These are phyloP conservation scores for Capitella teleta DNA, from an alignment of 1,140 invertebrate species.

Conservation along the genomic window DNA sequence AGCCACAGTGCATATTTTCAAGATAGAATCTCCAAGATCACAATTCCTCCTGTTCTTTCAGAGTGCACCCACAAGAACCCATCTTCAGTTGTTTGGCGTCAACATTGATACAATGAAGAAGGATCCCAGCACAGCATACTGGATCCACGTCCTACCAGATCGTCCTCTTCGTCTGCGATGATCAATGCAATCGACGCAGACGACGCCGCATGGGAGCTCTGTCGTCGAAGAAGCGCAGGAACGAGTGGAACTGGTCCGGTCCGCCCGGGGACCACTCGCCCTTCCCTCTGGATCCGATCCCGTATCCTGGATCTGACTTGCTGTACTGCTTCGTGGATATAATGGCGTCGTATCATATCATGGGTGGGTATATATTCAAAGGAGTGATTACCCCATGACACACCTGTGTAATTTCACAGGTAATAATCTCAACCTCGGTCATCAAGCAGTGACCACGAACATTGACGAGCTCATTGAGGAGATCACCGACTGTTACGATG, in stretches of 20 bases:
- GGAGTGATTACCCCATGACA: background rate
- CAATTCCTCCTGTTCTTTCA: too few species aligned
- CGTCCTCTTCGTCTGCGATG: too few species aligned
- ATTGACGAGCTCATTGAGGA: background rate
- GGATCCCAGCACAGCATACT: too few species aligned
- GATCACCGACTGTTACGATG: slow-evolving; percentile 5
- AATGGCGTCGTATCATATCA: slow-evolving; percentile 7
- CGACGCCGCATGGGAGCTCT: background rate
- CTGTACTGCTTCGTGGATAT: slow-evolving; percentile 12
- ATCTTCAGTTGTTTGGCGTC: too few species aligned
- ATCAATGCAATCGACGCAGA: too few species aligned
- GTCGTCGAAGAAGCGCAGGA: background rate
- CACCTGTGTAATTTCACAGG: background rate
- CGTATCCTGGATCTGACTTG: slow-evolving; percentile 7
- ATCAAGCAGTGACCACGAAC: slow-evolving; percentile 6
- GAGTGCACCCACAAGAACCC: too few species aligned
- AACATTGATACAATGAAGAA: too few species aligned
- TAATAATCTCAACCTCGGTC: slow-evolving; percentile 7
- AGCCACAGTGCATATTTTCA: too few species aligned
- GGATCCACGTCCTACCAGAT: too few species aligned
- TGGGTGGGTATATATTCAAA: slow-evolving; percentile 3
- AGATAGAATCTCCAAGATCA: too few species aligned
- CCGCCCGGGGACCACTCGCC: slow-evolving; percentile 9
- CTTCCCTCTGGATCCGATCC: slow-evolving; percentile 5
- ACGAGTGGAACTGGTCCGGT: slow-evolving; percentile 5